A percentile compares a stretch with the other conserved stretches of the same genome.
These are phyloP conservation scores for Recurvirostra avosetta DNA, from an alignment of 2,113 vertebrate genomes.

Conservation along the genomic window DNA sequence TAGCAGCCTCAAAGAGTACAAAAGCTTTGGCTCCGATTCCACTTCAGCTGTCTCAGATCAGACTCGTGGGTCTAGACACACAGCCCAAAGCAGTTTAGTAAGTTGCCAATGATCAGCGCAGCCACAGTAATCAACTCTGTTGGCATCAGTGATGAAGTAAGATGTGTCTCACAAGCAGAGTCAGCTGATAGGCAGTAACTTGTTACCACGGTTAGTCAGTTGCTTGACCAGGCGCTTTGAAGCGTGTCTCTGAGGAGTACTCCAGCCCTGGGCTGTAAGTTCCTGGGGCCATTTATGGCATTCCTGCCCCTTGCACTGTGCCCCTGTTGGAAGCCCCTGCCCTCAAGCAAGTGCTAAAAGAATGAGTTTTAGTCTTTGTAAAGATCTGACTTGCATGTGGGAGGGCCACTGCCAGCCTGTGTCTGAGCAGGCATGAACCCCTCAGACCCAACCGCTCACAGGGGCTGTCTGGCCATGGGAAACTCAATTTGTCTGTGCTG, in stretches of 20 bases:
- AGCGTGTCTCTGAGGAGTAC: not conserved
- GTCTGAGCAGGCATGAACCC: not conserved
- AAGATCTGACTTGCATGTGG: not conserved
- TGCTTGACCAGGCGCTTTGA: not conserved
- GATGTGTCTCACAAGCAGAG: not conserved
- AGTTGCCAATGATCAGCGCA: not conserved
- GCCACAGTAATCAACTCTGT: not conserved
- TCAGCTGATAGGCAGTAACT: not conserved
- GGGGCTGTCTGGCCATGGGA: not conserved
- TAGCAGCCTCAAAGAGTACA: not conserved
- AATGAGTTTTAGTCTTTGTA: not conserved
- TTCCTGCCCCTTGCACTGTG: not conserved
- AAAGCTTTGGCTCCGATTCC: not conserved
- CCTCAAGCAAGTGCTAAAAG: not conserved
- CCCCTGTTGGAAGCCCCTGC: not conserved
- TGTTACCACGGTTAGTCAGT: not conserved
- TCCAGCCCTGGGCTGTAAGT: not conserved
- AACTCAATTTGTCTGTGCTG: not conserved
- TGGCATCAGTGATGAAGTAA: not conserved
- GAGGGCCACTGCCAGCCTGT: not conserved
- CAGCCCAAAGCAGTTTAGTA: not conserved
- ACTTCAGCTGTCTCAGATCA: slow-evolving; percentile 12
- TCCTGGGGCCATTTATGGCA: not conserved
- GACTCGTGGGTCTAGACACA: not conserved
- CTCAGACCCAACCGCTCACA: not conserved